Evolutionary conservation across 92 coral and sea anemone species (phyloP).

Genomic region (Anthopleura xanthogrammica): DNA sequence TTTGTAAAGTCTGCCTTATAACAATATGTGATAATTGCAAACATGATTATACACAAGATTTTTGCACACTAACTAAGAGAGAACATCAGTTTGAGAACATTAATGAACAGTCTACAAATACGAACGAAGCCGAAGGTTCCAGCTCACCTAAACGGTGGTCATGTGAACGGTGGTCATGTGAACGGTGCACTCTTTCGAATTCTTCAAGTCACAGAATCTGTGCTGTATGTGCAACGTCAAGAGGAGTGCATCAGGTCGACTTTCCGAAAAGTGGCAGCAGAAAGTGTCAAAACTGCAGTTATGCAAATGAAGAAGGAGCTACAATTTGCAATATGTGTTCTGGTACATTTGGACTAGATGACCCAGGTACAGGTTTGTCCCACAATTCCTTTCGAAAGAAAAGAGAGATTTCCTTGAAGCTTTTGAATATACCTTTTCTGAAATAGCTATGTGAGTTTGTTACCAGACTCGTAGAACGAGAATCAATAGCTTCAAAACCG

Average conservation of each 20-base stretch:
- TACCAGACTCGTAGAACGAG: too few species aligned
- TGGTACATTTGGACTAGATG: slow-evolving; percentile 14
- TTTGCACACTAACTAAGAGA: slow-evolving; percentile 31
- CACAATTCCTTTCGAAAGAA: too few species aligned
- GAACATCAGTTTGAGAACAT: slow-evolving; percentile 26
- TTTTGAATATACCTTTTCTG: too few species aligned
- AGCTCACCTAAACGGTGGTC: neutral
- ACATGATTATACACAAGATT: slow-evolving; percentile 5
- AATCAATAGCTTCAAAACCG: too few species aligned
- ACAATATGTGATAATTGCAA: slow-evolving; percentile 23
- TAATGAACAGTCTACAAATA: slow-evolving; percentile 6
- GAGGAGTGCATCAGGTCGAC: slow-evolving; percentile 34
- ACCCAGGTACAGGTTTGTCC: neutral
- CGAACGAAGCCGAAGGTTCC: neutral
- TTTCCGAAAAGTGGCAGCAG: slow-evolving; percentile 31
- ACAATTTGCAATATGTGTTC: slow-evolving; percentile 40
- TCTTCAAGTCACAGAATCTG: slow-evolving; percentile 45
- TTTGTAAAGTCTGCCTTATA: slow-evolving; percentile 33
- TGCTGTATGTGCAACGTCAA: slow-evolving; percentile 47
- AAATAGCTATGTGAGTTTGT: too few species aligned
- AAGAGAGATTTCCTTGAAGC: too few species aligned
- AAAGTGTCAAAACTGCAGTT: slow-evolving; percentile 48
- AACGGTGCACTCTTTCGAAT: slow-evolving; percentile 57
- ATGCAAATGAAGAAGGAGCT: slow-evolving; percentile 34
- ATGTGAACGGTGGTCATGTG: slow-evolving; percentile 48